A percentile compares a stretch with the other conserved stretches of the same genome.
These are phyloP conservation scores for Chrysochloris asiatica DNA, from an alignment of 2,113 vertebrate genomes.

Conservation along the genomic window DNA sequence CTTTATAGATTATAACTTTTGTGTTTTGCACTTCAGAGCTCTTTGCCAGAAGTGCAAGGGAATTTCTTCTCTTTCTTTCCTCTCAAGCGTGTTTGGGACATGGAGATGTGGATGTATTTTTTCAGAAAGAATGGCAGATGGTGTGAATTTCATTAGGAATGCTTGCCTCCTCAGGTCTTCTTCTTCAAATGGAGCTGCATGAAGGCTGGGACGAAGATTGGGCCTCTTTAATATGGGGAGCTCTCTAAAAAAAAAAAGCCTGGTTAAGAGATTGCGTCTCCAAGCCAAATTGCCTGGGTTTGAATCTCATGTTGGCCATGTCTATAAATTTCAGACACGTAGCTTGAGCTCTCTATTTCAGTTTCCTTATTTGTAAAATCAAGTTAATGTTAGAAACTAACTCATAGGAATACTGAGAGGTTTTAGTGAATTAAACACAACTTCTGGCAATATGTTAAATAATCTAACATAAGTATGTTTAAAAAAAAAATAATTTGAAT, in stretches of 20 bases:
- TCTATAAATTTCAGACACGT: background rate
- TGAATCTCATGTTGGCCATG: background rate
- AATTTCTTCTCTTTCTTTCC: slow-evolving; percentile 28
- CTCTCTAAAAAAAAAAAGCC: background rate
- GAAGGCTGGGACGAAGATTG: background rate
- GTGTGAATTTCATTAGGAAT: slow-evolving; percentile 35
- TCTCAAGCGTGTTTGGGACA: slow-evolving; percentile 31
- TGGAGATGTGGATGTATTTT: background rate
- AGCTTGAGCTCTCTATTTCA: slow-evolving; percentile 2
- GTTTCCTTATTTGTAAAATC: slow-evolving; percentile 38
- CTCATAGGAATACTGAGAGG: background rate
- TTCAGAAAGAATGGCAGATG: background rate
- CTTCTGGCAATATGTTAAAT: background rate
- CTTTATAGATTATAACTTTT: slow-evolving; percentile 1
- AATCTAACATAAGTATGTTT: background rate
- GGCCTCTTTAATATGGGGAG: background rate
- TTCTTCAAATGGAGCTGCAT: background rate
- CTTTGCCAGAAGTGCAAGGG: background rate
- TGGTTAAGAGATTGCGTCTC: background rate
- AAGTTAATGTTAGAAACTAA: slow-evolving; percentile 18
- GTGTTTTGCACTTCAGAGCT: background rate
- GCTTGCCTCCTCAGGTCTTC: slow-evolving; percentile 31
- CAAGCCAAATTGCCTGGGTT: background rate
- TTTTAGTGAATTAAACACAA: slow-evolving; percentile 39
- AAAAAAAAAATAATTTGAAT: slow-evolving; percentile 34